Percentiles rank a stretch among this genome's conserved stretches.
Conservation (phyloP, 2,888 invertebrate genomes). For the Yponomeuta plumbellus region DNA sequence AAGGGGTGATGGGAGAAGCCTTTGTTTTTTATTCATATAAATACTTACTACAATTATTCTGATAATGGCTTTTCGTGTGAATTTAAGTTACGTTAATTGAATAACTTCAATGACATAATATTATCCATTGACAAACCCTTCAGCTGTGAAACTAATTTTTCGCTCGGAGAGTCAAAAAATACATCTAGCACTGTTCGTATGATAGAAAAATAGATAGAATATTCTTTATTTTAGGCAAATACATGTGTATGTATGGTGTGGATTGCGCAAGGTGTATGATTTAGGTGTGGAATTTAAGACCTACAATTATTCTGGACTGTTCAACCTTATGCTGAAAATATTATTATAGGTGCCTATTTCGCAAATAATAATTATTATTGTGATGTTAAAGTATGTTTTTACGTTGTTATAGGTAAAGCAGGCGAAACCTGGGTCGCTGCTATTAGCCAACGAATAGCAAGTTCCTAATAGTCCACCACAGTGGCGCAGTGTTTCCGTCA, state of each 20-base stretch:
- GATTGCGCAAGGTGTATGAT: too few relatives aligned
- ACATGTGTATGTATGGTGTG: too few relatives aligned
- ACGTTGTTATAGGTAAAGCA: conserved; percentile 68
- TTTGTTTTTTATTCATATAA: conserved; percentile 68
- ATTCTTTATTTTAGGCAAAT: too few relatives aligned
- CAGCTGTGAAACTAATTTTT: too few relatives aligned
- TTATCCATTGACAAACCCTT: too few relatives aligned
- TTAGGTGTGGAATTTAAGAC: too few relatives aligned
- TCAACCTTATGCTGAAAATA: too few relatives aligned
- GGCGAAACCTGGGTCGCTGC: conserved; percentile 60
- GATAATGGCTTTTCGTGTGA: conserved; percentile 38
- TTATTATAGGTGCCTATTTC: background rate
- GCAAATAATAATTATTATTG: background rate
- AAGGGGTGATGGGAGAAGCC: conserved; percentile 53
- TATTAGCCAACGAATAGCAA: conserved; percentile 39
- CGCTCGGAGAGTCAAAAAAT: too few relatives aligned
- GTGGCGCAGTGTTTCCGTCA: conserved; percentile 59
- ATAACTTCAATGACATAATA: background rate
- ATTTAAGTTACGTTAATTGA: background rate
- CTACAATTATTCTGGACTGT: too few relatives aligned
- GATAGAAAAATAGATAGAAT: too few relatives aligned
- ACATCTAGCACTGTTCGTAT: too few relatives aligned
- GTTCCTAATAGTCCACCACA: conserved; percentile 41
- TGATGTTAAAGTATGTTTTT: conserved; percentile 21
- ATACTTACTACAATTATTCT: conserved; percentile 57